Evolutionary conservation across 2,113 vertebrate species (phyloP), one percentile per base, ranked within the genome.

Genomic region (Paraplagusia blochii): DNA sequence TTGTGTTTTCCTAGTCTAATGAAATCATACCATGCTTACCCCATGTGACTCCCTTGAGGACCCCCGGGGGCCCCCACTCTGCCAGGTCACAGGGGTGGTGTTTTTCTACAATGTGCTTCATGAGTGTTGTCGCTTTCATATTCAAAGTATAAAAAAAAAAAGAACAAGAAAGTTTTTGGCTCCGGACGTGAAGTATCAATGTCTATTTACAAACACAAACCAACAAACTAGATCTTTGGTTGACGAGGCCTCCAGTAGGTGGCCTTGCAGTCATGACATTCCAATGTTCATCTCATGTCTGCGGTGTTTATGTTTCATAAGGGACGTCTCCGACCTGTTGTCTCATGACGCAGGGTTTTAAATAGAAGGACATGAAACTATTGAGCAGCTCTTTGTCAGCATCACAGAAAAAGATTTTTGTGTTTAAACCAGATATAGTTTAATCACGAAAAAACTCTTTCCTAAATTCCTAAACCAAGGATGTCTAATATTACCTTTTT

Each of bases 31-130:
- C 68, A 39, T 63, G 52, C 63, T 76, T 46, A 13, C 29, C 55
- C 68, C 65, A 50, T 40, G 63, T 59, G 67, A 71, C 66, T 83
- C 84, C 83, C 69, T 38, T 1, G 79, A 76, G 79, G 74, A 60
- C 76, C 64, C 40, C 6, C 72, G 78, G 66, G 74, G n/a, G n/a
- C n/a, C n/a, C 75, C 72, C 73, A 74, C 66, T 59, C 60, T 68
- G 64, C 61, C 61, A 74, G 77, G 82, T 81, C 72, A 79, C 54
- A 42, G 66, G 74, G 81, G 66, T 53, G 43, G 44, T 85, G 78
- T 84, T 89, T 80, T 82, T 50, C 63, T 86, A 87, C 81, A 84
- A 84, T 67, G 68, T 62, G 62, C 63, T 83, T 77, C 80, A 81
- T 81, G 83, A 77, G 48, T 66, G 67, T 74, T 72, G 64, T 84